Conservation (phyloP, 1,140 invertebrate genomes). For the Drosophila mojavensis region DNA sequence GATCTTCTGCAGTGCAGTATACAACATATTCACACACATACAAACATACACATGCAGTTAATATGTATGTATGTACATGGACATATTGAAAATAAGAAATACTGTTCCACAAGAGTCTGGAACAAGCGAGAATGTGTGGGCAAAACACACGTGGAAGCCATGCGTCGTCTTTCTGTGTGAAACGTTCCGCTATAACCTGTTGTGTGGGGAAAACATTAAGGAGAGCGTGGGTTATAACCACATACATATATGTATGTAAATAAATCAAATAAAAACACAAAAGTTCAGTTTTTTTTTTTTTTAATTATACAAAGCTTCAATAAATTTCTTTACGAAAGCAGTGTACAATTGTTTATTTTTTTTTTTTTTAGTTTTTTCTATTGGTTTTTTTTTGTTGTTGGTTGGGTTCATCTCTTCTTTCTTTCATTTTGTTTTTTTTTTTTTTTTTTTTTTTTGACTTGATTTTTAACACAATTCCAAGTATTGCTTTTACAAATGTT, state of each 20-base stretch:
- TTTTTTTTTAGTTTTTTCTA: constrained; percentile 49
- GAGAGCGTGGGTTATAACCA: no score
- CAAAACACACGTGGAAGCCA: constrained; percentile 37
- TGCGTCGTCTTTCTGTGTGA: constrained; percentile 19
- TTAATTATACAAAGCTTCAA: constrained; percentile 78
- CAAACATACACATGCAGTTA: no score
- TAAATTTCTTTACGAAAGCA: constrained; percentile 76
- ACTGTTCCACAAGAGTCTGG: constrained; percentile 40
- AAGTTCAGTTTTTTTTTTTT: constrained; percentile 46
- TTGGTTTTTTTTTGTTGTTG: constrained; percentile 59
- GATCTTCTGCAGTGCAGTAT: no score
- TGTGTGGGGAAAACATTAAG: no score
- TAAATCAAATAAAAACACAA: constrained; percentile 69
- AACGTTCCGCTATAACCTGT: constrained; percentile 1
- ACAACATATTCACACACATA: not conserved
- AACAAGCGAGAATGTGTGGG: constrained; percentile 38
- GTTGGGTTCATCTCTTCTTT: constrained; percentile 54
- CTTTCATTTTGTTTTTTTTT: constrained; percentile 12
- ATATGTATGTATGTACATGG: no score
- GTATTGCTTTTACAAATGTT: constrained; percentile 71
- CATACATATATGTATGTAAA: no score
- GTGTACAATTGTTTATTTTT: constrained; percentile 74
- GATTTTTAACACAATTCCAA: constrained; percentile 63
- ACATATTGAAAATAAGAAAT: constrained; percentile 8
- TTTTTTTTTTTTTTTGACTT: constrained; percentile 59